These are phyloP conservation scores for Carpatolechia fugitivella DNA, from an alignment of 2,888 invertebrate species.

Conservation along the genomic window DNA sequence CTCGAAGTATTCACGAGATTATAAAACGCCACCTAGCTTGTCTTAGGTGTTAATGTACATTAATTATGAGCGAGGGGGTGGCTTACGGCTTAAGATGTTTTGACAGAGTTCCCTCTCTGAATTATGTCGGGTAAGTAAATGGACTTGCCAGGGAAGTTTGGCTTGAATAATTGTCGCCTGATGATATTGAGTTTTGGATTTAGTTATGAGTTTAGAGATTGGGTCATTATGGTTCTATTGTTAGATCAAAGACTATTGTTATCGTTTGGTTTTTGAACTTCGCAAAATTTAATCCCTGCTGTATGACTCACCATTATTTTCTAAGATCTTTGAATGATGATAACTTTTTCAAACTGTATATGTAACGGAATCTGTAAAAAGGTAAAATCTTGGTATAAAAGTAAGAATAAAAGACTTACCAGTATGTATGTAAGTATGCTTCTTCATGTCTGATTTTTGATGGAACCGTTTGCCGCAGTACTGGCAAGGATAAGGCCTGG, in stretches of 20 bases:
- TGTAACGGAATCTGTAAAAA: no score
- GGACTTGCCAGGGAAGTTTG: constrained; percentile 32
- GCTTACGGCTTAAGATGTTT: constrained; percentile 47
- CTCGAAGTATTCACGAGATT: constrained; percentile 45
- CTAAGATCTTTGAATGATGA: no score
- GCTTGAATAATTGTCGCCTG: constrained; percentile 29
- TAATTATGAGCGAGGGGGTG: constrained; percentile 52
- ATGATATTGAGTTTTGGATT: constrained; percentile 15
- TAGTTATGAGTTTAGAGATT: constrained; percentile 10
- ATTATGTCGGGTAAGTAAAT: constrained; percentile 49
- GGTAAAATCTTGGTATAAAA: background rate
- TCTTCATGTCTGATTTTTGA: constrained; percentile 99
- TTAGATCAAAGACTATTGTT: background rate
- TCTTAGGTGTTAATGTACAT: constrained; percentile 68
- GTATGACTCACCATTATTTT: no score
- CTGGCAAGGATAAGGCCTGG: constrained; percentile 97
- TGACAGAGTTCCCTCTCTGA: constrained; percentile 55
- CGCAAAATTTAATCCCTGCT: no score
- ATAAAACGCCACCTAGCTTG: constrained; percentile 53
- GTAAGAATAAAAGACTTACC: constrained; percentile 77
- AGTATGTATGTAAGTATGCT: constrained; percentile 97
- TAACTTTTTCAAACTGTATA: no score
- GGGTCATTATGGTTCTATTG: background rate
- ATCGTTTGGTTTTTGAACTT: no score
- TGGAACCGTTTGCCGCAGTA: constrained; percentile 99